Conservation (phyloP, 2,888 invertebrate genomes). For the Saturnia japonica region DNA sequence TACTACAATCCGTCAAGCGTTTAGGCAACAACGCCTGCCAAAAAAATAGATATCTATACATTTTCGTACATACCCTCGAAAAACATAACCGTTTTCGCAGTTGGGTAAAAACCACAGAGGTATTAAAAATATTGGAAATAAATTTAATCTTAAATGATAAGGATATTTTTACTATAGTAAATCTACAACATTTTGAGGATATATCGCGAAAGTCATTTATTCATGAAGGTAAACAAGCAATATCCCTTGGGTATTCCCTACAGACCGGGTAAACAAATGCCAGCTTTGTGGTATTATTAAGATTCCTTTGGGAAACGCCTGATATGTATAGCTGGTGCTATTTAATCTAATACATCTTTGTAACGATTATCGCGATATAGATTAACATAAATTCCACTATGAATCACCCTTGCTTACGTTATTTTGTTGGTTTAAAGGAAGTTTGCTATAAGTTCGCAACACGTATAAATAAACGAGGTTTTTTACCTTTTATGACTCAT, state of each 20-base stretch:
- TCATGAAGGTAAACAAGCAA: slow-evolving; percentile 27
- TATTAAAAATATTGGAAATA: neutral
- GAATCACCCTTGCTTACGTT: neutral
- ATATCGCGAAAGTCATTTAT: slow-evolving; percentile 26
- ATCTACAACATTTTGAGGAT: neutral
- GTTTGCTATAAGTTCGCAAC: neutral
- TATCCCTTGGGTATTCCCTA: slow-evolving; percentile 16
- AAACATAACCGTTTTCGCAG: no score
- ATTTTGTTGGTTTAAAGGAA: neutral
- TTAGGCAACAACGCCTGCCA: no score
- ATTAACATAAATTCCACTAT: neutral
- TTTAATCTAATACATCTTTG: neutral
- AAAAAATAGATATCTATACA: no score
- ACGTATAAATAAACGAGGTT: neutral
- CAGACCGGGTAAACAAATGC: slow-evolving; percentile 10
- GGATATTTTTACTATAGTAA: neutral
- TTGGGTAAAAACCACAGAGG: no score
- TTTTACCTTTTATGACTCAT: neutral
- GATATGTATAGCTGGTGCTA: slow-evolving; percentile 1
- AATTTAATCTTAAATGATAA: neutral
- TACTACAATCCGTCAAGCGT: no score
- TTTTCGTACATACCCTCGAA: no score
- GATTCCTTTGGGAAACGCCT: slow-evolving; percentile 14
- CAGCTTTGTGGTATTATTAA: slow-evolving; percentile 18
- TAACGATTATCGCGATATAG: neutral